Evolutionary conservation across 2,113 vertebrate species (phyloP).

Genomic region (Oryzias celebensis): DNA sequence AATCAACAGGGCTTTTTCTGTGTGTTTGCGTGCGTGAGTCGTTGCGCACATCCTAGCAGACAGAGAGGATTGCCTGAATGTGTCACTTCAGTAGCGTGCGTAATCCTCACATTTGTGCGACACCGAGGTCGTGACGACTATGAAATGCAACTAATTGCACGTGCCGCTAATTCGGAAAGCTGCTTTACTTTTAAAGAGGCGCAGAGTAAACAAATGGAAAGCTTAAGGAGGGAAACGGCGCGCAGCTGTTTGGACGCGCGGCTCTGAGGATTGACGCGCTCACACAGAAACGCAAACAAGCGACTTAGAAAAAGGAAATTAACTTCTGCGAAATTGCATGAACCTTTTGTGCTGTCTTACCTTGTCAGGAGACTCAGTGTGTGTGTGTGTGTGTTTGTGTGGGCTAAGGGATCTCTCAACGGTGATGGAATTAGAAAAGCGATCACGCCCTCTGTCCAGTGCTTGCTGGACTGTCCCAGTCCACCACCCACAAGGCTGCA

Average conservation of each 20-base stretch:
- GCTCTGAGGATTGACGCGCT: neutral
- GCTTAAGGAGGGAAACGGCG: neutral
- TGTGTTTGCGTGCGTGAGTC: neutral
- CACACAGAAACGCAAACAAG: neutral
- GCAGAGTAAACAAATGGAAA: neutral
- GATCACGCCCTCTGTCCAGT: constrained; percentile 32
- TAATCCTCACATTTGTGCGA: constrained; percentile 14
- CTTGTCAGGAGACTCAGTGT: constrained; percentile 23
- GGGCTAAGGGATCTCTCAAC: constrained; percentile 3
- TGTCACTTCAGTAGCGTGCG: neutral
- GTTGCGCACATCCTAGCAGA: neutral
- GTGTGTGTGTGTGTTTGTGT: constrained; percentile 3
- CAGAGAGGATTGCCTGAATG: neutral
- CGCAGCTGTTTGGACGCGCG: constrained; percentile 2
- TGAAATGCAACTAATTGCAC: neutral
- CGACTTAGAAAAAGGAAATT: neutral
- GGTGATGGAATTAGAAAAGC: constrained; percentile 29
- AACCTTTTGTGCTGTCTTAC: constrained; percentile 35
- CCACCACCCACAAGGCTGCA: neutral
- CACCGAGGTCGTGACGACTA: neutral
- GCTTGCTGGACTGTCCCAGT: constrained; percentile 5
- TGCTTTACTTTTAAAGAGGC: constrained; percentile 1
- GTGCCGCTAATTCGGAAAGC: constrained; percentile 1
- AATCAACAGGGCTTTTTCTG: neutral
- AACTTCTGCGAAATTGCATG: neutral